Conservation (phyloP, 2,113 vertebrate genomes). For the Oceanodroma tethys region DNA sequence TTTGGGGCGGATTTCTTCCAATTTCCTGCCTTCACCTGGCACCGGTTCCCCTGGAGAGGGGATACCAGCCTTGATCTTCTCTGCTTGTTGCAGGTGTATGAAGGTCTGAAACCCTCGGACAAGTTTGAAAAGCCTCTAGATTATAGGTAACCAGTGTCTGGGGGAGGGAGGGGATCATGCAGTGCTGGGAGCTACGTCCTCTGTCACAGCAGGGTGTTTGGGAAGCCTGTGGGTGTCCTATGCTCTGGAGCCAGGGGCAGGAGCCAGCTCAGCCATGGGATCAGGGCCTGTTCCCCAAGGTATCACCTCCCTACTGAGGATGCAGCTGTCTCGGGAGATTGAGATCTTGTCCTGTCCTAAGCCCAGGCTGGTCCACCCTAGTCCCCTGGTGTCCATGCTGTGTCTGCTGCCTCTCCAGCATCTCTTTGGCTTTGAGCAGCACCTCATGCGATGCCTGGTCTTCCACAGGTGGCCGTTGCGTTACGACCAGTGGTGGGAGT, state of each 20-base stretch:
- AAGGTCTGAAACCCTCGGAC: slow-evolving; percentile 94
- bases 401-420: not conserved
- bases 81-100: slow-evolving; percentile 84
- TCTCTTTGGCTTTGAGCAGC: not conserved
- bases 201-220: not conserved
- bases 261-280: not conserved
- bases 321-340: not conserved
- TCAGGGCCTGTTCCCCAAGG: not conserved
- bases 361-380: not conserved
- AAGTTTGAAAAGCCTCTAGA: slow-evolving; percentile 95
- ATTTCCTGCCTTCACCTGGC: not conserved
- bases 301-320: not conserved
- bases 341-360: not conserved
- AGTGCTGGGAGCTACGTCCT: not conserved
- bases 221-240: not conserved
- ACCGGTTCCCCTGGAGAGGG: not conserved
- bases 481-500: slow-evolving; percentile 99
- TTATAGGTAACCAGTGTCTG: slow-evolving; percentile 79
- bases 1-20: not conserved
- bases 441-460: not conserved
- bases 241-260: not conserved
- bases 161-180: not conserved
- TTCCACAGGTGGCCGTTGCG: slow-evolving; percentile 88
- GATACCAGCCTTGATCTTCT: not conserved
- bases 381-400: not conserved